phyloP scores from a whole-genome alignment of 2,888 invertebrate species.

The Orthonevra nobilis region DNA sequence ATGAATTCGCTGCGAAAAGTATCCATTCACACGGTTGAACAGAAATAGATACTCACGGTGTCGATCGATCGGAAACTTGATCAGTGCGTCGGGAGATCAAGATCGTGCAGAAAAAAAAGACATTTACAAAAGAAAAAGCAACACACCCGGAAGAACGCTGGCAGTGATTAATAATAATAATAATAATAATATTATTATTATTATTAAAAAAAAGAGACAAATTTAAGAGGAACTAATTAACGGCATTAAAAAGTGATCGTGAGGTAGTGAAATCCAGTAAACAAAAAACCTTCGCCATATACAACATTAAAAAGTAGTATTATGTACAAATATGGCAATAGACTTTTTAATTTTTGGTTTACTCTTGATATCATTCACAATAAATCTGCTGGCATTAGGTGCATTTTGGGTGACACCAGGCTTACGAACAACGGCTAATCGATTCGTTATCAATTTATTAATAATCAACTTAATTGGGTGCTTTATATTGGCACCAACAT shows the following conservation, averaged over 20 bases:
- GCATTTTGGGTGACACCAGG: constrained; percentile 80
- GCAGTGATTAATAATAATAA: background rate
- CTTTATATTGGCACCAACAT: constrained; percentile 78
- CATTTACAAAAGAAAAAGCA: constrained; percentile 4
- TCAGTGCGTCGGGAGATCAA: constrained; percentile 43
- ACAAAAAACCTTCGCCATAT: constrained; percentile 25
- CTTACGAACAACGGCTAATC: constrained; percentile 80
- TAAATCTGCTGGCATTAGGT: constrained; percentile 79
- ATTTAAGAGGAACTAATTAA: no score
- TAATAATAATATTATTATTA: no score
- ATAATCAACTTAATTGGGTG: constrained; percentile 79
- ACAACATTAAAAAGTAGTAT: constrained; percentile 69
- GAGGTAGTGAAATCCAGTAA: constrained; percentile 24
- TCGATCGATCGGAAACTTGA: constrained; percentile 38
- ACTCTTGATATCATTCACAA: constrained; percentile 79
- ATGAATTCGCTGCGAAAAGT: constrained; percentile 26
- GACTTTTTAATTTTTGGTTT: constrained; percentile 80
- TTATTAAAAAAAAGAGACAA: background rate
- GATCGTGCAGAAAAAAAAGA: constrained; percentile 27
- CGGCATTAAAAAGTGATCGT: no score
- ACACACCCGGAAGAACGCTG: constrained; percentile 16
- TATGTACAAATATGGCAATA: constrained; percentile 78
- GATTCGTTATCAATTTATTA: constrained; percentile 80
- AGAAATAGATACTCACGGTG: constrained; percentile 58
- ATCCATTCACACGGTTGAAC: constrained; percentile 30